Evolutionary conservation across 1,140 invertebrate species (phyloP), one percentile per base, ranked within the genome.

Genomic region (Lethrus apterus): DNA sequence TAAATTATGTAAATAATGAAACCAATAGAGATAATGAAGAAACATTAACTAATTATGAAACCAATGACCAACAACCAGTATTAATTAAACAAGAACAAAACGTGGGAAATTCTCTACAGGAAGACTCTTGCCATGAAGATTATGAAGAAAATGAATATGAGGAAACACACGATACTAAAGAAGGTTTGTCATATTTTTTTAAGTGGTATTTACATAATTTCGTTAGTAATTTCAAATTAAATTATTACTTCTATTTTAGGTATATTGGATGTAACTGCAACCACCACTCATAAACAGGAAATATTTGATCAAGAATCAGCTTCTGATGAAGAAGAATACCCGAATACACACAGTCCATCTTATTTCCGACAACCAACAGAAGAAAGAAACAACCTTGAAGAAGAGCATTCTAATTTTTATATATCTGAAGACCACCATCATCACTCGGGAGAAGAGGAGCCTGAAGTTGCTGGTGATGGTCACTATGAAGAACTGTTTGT

Each of bases 371-470:
- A 17, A 10, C n/a, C n/a, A n/a, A n/a, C n/a, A n/a, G n/a, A n/a
- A n/a, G 51, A 52, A 11, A 40, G 50, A 3, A 41, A 46, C 9
- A 44, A 49, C 3, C n/a, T 31, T n/a, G 34, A 20, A 19, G 48
- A 44, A 24, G 32, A 44, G 19, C 15, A 14, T 32, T 3, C 30
- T 4, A 31, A 20, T 32, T 31, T 13, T 31, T 30, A 44, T 19
- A 19, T 29, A 1, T 15, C 24, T 18, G 26, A 44, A 32, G 26
- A 20, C 17, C 1, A 21, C 7, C 26, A 44, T 11, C 14, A 31
- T 32, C 18, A 19, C 20, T 8, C 20, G 1, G 26, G 17, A 14
- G 15, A 26, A 24, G 14, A 32, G 30, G 42, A 44, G 3, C 20
- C 26, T 2, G 24, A 30, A 24, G 14, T 13, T 11, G 18, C 32